phyloP scores from a whole-genome alignment of 30 jellyfish, hydroid and myxozoan genomes.

The Catostylus mosaicus region DNA sequence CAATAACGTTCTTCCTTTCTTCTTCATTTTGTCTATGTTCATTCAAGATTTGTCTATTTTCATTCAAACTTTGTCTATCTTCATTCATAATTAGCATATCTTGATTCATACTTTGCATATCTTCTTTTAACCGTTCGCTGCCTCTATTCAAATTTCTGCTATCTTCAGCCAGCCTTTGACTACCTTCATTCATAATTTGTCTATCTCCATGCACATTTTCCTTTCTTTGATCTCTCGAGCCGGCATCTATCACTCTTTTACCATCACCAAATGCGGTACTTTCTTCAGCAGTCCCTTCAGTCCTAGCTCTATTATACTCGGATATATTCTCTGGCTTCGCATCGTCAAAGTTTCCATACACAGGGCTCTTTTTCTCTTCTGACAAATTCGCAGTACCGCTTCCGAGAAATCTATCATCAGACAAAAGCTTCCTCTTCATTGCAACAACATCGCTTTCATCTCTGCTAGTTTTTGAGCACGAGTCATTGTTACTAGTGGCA shows the following conservation, averaged over 20 bases:
- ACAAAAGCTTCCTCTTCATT: constrained; percentile 1
- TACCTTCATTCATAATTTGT: not conserved
- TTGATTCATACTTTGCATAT: too few relatives aligned
- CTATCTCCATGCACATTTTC: not conserved
- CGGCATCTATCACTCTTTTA: not conserved
- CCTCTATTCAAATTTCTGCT: too few relatives aligned
- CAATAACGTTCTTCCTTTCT: too few relatives aligned
- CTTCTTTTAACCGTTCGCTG: too few relatives aligned
- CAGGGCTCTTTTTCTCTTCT: not conserved
- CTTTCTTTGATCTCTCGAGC: not conserved
- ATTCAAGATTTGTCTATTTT: too few relatives aligned
- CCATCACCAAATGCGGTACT: not conserved
- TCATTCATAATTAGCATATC: too few relatives aligned
- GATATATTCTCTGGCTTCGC: not conserved
- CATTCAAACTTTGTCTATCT: too few relatives aligned
- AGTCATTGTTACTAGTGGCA: not conserved
- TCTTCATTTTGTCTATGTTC: too few relatives aligned
- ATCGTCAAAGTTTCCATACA: not conserved
- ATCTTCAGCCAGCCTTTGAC: too few relatives aligned
- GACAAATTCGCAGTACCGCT: not conserved
- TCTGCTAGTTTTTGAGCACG: not conserved
- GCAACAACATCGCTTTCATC: not conserved
- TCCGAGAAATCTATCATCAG: constrained; percentile 7
- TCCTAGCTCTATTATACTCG: not conserved
- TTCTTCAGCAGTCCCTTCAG: not conserved